phyloP scores from a whole-genome alignment of 2,797 vertebrate genomes.

The Acipenser transmontanus region DNA sequence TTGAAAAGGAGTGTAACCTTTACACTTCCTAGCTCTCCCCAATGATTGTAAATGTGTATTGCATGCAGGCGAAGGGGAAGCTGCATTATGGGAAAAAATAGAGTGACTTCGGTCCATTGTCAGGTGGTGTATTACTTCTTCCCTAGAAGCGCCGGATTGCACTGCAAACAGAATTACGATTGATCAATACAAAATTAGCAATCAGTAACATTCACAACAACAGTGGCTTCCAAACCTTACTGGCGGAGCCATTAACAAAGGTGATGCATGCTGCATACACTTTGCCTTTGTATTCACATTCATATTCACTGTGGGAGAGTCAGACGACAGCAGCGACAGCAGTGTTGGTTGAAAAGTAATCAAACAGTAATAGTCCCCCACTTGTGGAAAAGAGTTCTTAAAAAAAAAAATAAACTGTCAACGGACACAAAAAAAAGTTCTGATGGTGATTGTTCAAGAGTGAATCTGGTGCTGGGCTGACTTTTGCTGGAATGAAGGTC shows the following conservation, averaged over 20 bases:
- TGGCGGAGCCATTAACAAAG: no score
- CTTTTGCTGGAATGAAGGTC: no score
- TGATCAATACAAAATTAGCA: slow-evolving; percentile 31
- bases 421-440: no score
- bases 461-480: no score
- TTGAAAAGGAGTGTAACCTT: slow-evolving; percentile 22
- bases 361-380: slow-evolving; percentile 17
- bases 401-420: no score
- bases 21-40: slow-evolving; percentile 15
- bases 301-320: background rate
- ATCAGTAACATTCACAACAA: slow-evolving; percentile 13
- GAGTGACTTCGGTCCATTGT: slow-evolving; percentile 1
- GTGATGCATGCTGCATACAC: slow-evolving; percentile 12
- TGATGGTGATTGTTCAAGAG: no score
- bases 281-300: background rate
- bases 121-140: slow-evolving; percentile 20
- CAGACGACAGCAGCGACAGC: background rate
- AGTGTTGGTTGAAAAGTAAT: slow-evolving; percentile 15
- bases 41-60: slow-evolving; percentile 20
- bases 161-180: slow-evolving; percentile 30
- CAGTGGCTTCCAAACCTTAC: background rate
- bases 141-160: background rate
- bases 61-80: slow-evolving; percentile 8
- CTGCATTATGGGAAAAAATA: slow-evolving; percentile 7
- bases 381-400: background rate